Evolutionary conservation across 2,888 invertebrate genomes (phyloP), one percentile per base, ranked within the genome.

Genomic region (Ischnura elegans): DNA sequence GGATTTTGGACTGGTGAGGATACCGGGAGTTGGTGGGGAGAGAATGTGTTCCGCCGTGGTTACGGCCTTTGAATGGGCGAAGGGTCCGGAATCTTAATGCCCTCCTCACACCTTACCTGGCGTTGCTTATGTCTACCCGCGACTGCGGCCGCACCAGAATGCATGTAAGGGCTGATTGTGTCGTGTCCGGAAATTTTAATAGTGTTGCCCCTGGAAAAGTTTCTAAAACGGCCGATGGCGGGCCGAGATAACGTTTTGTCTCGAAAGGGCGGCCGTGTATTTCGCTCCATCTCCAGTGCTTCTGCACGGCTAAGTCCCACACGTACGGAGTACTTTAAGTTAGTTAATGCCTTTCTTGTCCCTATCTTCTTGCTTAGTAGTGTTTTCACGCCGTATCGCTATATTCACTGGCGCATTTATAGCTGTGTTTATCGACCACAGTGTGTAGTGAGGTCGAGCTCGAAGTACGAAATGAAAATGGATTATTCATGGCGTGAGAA

Each of bases 161-260:
- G 76, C 36, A 36, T 76, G 66, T 76, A 29, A 10, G 76, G 76
- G 76, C 13, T 76, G 76, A 36, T 76, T 76, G 76, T 76, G 16
- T 76, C 76, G 76, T 76, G 76, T 76, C 36, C 76, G 36, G 76
- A 76, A 76, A 76, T 76, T 76, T 76, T 76, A 76, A 76, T 76
- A 76, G 76, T 13, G 36, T 13, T 76, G 0, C 76, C n/a, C n/a
- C 76, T 36, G 36, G 29, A 16, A 76, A 36, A 36, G 76, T 76
- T 76, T 76, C 76, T 76, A 21, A 36, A 36, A 10, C 2, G 61
- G 29, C 5, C 10, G 76, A 76, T 36, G 76, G 29, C 25, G 36
- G 36, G 13, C 36, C 29, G 36, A 76, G 76, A 36, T 76, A 76
- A 36, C 2, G 76, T 36, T 76, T 36, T n/a, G 61, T 76, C 76